These are phyloP conservation scores for Psophia crepitans DNA, from an alignment of 2,113 vertebrate genomes.

Conservation along the genomic window DNA sequence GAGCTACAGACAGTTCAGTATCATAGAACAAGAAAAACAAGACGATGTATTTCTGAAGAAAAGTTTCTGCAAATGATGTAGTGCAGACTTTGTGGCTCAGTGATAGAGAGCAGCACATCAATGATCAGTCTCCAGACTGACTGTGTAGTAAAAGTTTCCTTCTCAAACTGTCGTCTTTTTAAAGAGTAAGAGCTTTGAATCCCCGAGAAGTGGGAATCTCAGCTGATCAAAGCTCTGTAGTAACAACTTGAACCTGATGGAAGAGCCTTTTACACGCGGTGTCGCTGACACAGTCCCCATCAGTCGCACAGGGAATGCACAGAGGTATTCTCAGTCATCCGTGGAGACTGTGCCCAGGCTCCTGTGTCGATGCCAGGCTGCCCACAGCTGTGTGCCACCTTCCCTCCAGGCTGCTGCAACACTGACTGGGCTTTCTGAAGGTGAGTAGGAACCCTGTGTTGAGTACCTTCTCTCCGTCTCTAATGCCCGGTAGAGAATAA, in stretches of 20 bases:
- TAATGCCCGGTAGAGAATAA: not conserved
- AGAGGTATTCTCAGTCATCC: not conserved
- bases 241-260: not conserved
- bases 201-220: not conserved
- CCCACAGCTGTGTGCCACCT: not conserved
- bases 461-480: not conserved
- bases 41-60: not conserved
- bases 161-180: not conserved
- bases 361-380: not conserved
- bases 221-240: not conserved
- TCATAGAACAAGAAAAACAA: not conserved
- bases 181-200: not conserved
- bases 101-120: not conserved
- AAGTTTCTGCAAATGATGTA: not conserved
- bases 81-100: not conserved
- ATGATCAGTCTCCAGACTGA: not conserved
- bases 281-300: not conserved
- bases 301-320: not conserved
- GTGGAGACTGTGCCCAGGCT: not conserved
- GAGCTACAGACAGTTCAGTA: not conserved
- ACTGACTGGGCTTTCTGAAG: not conserved
- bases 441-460: not conserved
- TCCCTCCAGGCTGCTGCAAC: accelerated
- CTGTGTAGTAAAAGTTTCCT: not conserved
- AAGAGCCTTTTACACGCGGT: not conserved